A percentile compares a stretch with the other conserved stretches of the same genome.
phyloP scores from a whole-genome alignment of 2,797 vertebrate genomes.

The Rhinichthys osculus region DNA sequence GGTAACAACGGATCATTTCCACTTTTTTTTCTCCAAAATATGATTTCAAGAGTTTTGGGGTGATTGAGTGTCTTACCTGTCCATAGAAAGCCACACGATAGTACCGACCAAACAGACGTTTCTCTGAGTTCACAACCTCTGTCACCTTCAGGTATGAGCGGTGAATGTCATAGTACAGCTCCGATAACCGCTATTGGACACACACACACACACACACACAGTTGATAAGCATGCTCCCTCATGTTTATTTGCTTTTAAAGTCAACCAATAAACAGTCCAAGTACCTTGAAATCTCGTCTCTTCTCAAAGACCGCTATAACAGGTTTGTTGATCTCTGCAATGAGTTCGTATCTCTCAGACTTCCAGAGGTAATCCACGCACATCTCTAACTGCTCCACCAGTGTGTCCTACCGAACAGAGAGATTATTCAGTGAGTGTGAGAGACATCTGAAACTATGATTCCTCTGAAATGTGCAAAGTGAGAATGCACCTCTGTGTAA shows the following conservation, averaged over 20 bases:
- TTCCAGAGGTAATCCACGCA: slow-evolving; percentile 98
- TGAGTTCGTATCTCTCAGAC: slow-evolving; percentile 94
- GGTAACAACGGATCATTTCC: neutral
- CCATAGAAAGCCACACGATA: slow-evolving; percentile 98
- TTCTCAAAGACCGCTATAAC: slow-evolving; percentile 98
- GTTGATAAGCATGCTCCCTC: neutral
- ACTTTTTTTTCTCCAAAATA: neutral
- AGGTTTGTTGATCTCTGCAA: slow-evolving; percentile 97
- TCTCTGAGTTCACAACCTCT: slow-evolving; percentile 96
- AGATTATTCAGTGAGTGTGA: neutral
- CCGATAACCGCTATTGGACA: slow-evolving; percentile 85
- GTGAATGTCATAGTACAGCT: slow-evolving; percentile 97
- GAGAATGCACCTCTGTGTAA: slow-evolving; percentile 89
- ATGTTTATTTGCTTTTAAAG: neutral
- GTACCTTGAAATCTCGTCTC: slow-evolving; percentile 95
- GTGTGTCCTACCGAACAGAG: slow-evolving; percentile 81
- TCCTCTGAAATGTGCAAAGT: neutral
- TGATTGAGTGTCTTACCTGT: slow-evolving; percentile 81
- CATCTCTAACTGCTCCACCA: slow-evolving; percentile 94
- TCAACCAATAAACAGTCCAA: neutral
- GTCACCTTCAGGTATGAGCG: slow-evolving; percentile 96
- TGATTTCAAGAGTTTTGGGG: neutral
- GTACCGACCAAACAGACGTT: slow-evolving; percentile 93
- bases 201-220: slow-evolving; percentile 1
- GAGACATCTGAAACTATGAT: neutral